These are phyloP conservation scores for Micromesistius poutassou DNA, from an alignment of 2,797 vertebrate species.

Conservation along the genomic window DNA sequence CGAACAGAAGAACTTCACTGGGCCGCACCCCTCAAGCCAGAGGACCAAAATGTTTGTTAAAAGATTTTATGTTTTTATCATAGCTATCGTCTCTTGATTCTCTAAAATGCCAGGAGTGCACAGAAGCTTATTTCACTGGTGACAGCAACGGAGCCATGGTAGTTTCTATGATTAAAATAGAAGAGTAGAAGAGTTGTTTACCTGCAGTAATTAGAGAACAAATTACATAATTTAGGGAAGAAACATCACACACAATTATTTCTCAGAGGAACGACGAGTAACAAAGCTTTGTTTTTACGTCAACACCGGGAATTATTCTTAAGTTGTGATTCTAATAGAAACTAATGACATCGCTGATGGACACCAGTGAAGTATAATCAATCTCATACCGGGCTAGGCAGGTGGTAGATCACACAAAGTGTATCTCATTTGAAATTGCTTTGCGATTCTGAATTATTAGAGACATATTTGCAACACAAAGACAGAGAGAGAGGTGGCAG, in stretches of 20 bases:
- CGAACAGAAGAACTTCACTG: not conserved
- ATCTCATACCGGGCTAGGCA: not conserved
- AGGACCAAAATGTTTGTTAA: not conserved
- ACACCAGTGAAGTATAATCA: not conserved
- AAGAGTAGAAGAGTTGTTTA: not conserved
- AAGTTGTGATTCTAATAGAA: not conserved
- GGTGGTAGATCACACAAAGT: not conserved
- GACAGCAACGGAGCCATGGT: not conserved
- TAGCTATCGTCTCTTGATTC: not conserved
- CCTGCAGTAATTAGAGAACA: not conserved
- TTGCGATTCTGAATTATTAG: conserved; percentile 1
- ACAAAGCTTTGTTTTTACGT: not conserved
- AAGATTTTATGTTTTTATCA: not conserved
- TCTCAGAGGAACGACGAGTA: not conserved
- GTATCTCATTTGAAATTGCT: not conserved
- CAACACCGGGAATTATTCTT: not conserved
- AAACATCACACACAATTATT: not conserved
- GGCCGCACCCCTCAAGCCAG: not conserved
- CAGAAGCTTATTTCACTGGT: not conserved
- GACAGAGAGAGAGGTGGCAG: not conserved
- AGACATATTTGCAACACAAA: not conserved
- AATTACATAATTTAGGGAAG: not conserved
- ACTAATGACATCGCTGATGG: not conserved
- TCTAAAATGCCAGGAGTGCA: not conserved
- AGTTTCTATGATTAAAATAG: not conserved